phyloP scores from a whole-genome alignment of 1,140 invertebrate species.

The Hetaerina americana region DNA sequence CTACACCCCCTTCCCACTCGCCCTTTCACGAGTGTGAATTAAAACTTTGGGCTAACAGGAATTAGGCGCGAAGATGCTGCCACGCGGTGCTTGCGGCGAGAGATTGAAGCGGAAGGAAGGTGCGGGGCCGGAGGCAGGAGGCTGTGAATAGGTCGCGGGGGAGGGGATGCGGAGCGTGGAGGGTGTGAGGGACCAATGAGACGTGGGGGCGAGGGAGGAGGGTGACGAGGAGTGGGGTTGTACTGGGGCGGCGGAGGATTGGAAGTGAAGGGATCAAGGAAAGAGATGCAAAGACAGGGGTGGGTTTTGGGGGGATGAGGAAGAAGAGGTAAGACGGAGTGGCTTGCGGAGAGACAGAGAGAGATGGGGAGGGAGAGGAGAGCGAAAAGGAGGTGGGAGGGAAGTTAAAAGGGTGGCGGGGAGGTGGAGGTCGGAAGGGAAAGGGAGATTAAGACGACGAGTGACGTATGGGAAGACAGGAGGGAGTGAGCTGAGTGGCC shows the following conservation, averaged over 20 bases:
- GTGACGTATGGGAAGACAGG: too few relatives aligned
- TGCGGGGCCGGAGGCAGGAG: not conserved
- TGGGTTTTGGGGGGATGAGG: too few relatives aligned
- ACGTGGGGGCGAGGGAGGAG: not conserved
- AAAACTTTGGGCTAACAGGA: constrained; percentile 40
- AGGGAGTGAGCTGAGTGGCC: too few relatives aligned
- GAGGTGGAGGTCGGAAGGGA: too few relatives aligned
- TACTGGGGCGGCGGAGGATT: not conserved
- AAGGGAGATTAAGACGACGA: too few relatives aligned
- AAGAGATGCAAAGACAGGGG: too few relatives aligned
- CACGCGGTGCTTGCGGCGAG: not conserved
- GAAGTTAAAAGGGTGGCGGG: constrained; percentile 4
- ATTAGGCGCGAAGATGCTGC: constrained; percentile 20
- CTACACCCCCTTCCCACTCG: constrained; percentile 30
- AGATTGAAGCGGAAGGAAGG: not conserved
- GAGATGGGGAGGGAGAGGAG: constrained; percentile 6
- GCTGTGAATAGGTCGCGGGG: not conserved
- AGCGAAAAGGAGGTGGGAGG: not conserved
- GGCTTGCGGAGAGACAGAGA: not conserved
- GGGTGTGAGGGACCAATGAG: too few relatives aligned
- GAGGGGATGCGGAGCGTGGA: not conserved
- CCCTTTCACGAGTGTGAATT: constrained; percentile 34
- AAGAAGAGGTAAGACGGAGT: not conserved
- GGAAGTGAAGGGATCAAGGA: not conserved
- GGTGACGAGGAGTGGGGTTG: not conserved